Conservation (phyloP, 2,797 vertebrate species). For the Sylvia borin region DNA sequence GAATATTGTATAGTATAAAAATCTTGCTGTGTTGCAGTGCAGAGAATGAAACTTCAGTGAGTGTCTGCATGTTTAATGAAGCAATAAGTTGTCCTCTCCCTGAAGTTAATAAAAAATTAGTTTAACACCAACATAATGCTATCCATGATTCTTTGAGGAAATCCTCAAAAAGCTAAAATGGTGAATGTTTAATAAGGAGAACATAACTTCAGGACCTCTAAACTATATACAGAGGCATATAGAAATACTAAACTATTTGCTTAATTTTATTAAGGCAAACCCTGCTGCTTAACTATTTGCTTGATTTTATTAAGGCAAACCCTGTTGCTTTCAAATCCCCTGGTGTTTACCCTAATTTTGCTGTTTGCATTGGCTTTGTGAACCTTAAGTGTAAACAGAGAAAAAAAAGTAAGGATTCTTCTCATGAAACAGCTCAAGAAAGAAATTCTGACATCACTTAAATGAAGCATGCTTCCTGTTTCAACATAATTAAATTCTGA, state of each 20-base stretch:
- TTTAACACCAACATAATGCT: not conserved
- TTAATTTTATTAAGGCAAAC: constrained; percentile 12
- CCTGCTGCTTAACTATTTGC: not conserved
- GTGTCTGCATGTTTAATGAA: not conserved
- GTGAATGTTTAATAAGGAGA: not conserved
- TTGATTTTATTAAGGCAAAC: constrained; percentile 15
- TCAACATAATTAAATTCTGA: not conserved
- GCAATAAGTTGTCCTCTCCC: not conserved
- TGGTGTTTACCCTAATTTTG: not conserved
- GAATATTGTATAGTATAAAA: not conserved
- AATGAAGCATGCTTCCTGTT: not conserved
- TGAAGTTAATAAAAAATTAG: not conserved
- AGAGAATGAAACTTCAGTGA: not conserved
- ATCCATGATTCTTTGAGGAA: not conserved
- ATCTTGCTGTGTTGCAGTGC: not conserved
- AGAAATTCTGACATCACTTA: not conserved
- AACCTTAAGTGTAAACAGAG: not conserved
- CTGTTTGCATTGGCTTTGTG: constrained; percentile 42
- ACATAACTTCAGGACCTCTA: not conserved
- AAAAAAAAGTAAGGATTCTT: constrained; percentile 11
- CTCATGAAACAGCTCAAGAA: constrained; percentile 16
- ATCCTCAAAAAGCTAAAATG: not conserved
- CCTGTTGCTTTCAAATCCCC: not conserved
- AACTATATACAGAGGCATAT: not conserved
- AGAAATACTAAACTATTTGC: not conserved